Conservation (phyloP, 2,113 vertebrate genomes). For the Sceloporus undulatus region DNA sequence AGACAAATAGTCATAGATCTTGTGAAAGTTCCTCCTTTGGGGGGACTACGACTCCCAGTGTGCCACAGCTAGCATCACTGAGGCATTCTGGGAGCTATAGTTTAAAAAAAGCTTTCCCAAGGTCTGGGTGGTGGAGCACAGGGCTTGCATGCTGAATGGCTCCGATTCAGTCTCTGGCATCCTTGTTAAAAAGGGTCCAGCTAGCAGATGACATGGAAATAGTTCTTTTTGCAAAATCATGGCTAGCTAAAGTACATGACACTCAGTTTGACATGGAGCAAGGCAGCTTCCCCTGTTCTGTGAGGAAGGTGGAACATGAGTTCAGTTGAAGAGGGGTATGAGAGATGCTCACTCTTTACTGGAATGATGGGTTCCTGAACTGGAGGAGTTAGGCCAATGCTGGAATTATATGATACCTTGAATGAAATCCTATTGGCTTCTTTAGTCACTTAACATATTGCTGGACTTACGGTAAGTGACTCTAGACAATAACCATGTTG, state of each 20-base stretch:
- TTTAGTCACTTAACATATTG: neutral
- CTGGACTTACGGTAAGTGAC: too few relatives aligned
- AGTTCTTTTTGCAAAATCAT: too few relatives aligned
- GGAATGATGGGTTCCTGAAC: neutral
- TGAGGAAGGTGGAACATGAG: neutral
- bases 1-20: neutral
- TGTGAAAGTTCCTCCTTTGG: too few relatives aligned
- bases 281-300: neutral
- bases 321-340: neutral
- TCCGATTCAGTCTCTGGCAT: neutral
- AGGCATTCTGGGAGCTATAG: neutral
- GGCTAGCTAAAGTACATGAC: too few relatives aligned
- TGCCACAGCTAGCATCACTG: too few relatives aligned
- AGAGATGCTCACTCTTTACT: neutral
- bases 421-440: neutral
- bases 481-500: too few relatives aligned
- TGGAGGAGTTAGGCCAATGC: neutral
- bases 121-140: neutral
- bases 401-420: neutral
- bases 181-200: neutral
- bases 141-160: too few relatives aligned
- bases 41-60: too few relatives aligned
- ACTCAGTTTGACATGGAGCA: neutral
- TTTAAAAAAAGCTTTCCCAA: neutral
- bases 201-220: neutral